phyloP scores from a whole-genome alignment of 1,140 invertebrate species.

The Nebria ingens region DNA sequence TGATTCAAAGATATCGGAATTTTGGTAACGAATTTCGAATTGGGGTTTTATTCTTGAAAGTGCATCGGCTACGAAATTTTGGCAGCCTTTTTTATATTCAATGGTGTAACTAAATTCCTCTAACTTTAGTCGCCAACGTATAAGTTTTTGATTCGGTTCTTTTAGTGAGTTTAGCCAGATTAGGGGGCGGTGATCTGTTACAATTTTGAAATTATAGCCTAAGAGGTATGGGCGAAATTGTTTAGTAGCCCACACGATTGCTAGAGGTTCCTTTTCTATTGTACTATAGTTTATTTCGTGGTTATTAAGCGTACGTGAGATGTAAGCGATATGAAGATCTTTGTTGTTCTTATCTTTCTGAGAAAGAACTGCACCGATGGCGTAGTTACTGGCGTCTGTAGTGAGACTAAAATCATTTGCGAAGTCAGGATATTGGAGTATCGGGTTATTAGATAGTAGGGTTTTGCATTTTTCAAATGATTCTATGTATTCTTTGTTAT shows the following conservation, averaged over 20 bases:
- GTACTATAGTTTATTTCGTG: constrained; percentile 23
- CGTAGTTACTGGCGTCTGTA: constrained; percentile 28
- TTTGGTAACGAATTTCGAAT: background rate
- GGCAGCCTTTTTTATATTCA: constrained; percentile 20
- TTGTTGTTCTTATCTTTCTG: constrained; percentile 21
- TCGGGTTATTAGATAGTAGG: constrained; percentile 16
- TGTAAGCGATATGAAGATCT: constrained; percentile 23
- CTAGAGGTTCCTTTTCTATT: constrained; percentile 27
- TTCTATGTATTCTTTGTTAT: constrained; percentile 16
- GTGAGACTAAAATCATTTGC: constrained; percentile 24
- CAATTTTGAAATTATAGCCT: constrained; percentile 23
- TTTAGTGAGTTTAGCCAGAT: background rate
- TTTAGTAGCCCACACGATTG: constrained; percentile 34
- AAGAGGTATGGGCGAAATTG: constrained; percentile 30
- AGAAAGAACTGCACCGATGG: constrained; percentile 25
- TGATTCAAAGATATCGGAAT: background rate
- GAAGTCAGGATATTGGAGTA: constrained; percentile 30
- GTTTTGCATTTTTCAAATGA: constrained; percentile 21
- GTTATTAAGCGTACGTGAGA: constrained; percentile 22
- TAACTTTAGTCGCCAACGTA: constrained; percentile 16
- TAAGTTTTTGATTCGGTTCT: constrained; percentile 21
- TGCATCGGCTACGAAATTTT: constrained; percentile 18
- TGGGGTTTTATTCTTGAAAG: constrained; percentile 12
- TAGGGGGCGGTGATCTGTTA: constrained; percentile 31
- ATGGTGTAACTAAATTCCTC: constrained; percentile 18